These are phyloP conservation scores for Ornithoptera alexandrae DNA, from an alignment of 2,888 invertebrate genomes.

Conservation along the genomic window DNA sequence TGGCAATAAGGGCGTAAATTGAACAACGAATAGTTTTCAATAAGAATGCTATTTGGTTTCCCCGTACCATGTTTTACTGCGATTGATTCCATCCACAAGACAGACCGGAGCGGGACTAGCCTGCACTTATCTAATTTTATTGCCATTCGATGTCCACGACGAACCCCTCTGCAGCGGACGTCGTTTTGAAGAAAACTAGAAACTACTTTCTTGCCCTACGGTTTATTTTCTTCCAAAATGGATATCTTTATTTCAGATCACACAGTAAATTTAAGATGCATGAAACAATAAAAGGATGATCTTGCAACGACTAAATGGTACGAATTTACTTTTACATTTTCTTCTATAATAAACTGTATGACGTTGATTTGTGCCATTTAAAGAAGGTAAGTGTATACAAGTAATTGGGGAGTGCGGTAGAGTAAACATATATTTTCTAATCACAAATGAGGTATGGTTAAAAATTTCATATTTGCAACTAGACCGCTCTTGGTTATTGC, in stretches of 20 bases:
- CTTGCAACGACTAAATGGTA: neutral
- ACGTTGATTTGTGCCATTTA: neutral
- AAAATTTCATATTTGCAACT: no score
- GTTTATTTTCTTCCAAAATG: constrained; percentile 67
- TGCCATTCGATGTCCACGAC: constrained; percentile 66
- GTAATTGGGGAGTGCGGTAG: no score
- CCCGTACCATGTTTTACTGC: constrained; percentile 71
- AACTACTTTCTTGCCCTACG: constrained; percentile 60
- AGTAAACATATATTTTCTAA: no score
- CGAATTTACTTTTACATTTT: neutral
- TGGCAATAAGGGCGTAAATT: constrained; percentile 46
- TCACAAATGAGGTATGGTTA: no score
- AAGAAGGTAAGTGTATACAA: no score
- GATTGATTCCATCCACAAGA: constrained; percentile 75
- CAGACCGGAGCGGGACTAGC: constrained; percentile 64
- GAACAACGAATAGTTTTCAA: constrained; percentile 31
- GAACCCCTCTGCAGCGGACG: constrained; percentile 59
- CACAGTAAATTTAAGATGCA: constrained; percentile 70
- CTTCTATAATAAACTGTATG: neutral
- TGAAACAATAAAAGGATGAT: neutral
- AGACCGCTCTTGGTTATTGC: no score
- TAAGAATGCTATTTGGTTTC: constrained; percentile 39
- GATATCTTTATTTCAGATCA: constrained; percentile 72
- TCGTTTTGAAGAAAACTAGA: constrained; percentile 59
- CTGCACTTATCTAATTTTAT: constrained; percentile 79